These are phyloP conservation scores for Apantesis nais DNA, from an alignment of 2,888 invertebrate species.

Conservation along the genomic window DNA sequence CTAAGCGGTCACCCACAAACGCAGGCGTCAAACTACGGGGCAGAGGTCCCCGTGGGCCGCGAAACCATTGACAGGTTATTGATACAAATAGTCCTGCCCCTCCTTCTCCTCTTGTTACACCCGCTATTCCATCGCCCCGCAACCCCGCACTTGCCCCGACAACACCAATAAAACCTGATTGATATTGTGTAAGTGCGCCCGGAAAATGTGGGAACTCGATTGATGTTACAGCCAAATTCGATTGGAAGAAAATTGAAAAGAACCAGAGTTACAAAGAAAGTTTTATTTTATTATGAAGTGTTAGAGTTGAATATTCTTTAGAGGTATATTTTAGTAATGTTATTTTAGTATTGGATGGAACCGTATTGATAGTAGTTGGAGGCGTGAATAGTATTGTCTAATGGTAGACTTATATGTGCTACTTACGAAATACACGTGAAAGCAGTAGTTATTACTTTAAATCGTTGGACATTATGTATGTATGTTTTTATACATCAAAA, in stretches of 20 bases:
- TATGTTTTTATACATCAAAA: background rate
- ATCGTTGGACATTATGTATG: background rate
- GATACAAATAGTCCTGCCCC: constrained; percentile 82
- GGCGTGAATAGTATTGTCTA: constrained; percentile 81
- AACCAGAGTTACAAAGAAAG: constrained; percentile 56
- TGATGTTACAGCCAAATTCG: constrained; percentile 85
- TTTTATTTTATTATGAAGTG: constrained; percentile 51
- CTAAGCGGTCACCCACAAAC: constrained; percentile 70
- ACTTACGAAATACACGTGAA: constrained; percentile 37
- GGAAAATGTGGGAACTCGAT: constrained; percentile 86
- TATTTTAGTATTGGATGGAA: constrained; percentile 56
- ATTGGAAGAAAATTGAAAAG: constrained; percentile 85
- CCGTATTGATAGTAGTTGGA: constrained; percentile 75
- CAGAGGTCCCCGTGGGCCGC: constrained; percentile 75
- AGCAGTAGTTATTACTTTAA: background rate
- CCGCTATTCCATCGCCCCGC: constrained; percentile 56
- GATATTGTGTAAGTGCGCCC: constrained; percentile 85
- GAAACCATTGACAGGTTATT: constrained; percentile 86
- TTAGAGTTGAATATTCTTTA: constrained; percentile 55
- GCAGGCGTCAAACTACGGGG: constrained; percentile 71
- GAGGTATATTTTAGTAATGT: constrained; percentile 41
- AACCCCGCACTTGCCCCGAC: constrained; percentile 68
- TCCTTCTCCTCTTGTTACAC: constrained; percentile 59
- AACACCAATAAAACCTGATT: constrained; percentile 86
- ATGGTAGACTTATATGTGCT: constrained; percentile 65